Conservation (phyloP, 2,888 invertebrate species). For the Busseola fusca region DNA sequence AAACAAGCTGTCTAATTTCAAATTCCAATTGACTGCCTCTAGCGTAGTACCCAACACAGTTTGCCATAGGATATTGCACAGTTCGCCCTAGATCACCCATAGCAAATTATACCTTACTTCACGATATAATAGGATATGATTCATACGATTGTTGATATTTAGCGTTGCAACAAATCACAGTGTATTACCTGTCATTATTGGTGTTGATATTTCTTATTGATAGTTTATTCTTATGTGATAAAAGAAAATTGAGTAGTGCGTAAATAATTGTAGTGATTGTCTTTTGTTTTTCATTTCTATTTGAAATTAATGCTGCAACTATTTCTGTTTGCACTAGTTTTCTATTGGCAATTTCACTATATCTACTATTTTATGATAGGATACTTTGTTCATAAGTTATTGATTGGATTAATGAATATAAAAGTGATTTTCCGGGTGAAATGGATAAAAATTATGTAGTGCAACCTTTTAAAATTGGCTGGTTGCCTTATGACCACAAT, state of each 20-base stretch:
- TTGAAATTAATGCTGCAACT: not conserved
- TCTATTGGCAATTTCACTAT: not conserved
- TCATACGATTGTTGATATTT: constrained; percentile 52
- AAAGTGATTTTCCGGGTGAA: not conserved
- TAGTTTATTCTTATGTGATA: not conserved
- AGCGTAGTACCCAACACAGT: constrained; percentile 1
- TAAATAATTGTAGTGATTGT: not conserved
- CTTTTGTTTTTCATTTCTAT: not conserved
- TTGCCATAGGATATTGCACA: constrained; percentile 59
- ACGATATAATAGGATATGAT: constrained; percentile 46
- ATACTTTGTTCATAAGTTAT: not conserved
- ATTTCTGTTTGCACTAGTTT: not conserved
- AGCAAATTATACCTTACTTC: constrained; percentile 54
- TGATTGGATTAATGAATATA: not conserved
- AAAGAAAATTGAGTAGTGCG: not conserved
- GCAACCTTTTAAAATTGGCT: not conserved
- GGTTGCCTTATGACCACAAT: not conserved
- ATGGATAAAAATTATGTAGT: not conserved
- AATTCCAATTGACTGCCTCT: constrained; percentile 15
- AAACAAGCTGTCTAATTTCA: constrained; percentile 12
- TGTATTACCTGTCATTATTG: constrained; percentile 28
- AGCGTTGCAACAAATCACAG: constrained; percentile 31
- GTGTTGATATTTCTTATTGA: constrained; percentile 27
- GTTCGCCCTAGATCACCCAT: constrained; percentile 48
- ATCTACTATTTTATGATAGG: not conserved